Base-by-base conservation (phyloP, 1,140 invertebrate species). In the Trachelipus rathkii region DNA sequence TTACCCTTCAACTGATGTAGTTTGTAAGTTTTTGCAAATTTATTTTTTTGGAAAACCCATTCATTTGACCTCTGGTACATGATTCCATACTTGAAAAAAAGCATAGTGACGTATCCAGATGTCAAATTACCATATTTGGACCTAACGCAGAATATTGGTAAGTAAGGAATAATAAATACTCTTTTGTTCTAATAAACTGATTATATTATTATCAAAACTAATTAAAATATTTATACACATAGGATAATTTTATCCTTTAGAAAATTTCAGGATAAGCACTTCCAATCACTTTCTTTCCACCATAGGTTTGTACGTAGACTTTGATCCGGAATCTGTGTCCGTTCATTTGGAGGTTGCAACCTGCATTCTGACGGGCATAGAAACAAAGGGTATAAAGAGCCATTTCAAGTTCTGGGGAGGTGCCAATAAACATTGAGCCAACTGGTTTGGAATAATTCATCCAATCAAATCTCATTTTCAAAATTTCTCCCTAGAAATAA, bases 331-430 rank as follows among this genome's bases (percentile, higher is more conserved):
- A 89, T 69, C 88, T 53, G 43, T 79, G 45, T 13, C 89, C 90
- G 77, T 88, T 89, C 15, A 93, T 84, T 53, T 89, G 90, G 6
- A 95, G 86, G 5, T 89, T 90, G 81, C 93, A 95, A 19, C 89
- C 86, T 76, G 87, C 85, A 79, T 92, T 90, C 0, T 90, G 88
- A 74, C 92, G 87, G 7, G 90, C 85, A 9, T 92, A 85, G 83
- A 92, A 95, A 82, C 94, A 96, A 9, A 95, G 88, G 0, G 95
- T 95, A 83, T 96, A 97, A 0, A 96, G 86, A n/a, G 94, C 92
- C 85, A 98, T 90, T 86, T 97, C 95, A 81, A 97, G 88, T 86
- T 97, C 95, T 0, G 95, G 95, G 77, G 93, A 95, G 0, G 93
- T 95, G 43, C 95, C 95, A 77, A 97, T 88, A 83, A 97, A 95